Evolutionary conservation across 1,140 invertebrate genomes (phyloP).

Genomic region (Fopius arisanus): DNA sequence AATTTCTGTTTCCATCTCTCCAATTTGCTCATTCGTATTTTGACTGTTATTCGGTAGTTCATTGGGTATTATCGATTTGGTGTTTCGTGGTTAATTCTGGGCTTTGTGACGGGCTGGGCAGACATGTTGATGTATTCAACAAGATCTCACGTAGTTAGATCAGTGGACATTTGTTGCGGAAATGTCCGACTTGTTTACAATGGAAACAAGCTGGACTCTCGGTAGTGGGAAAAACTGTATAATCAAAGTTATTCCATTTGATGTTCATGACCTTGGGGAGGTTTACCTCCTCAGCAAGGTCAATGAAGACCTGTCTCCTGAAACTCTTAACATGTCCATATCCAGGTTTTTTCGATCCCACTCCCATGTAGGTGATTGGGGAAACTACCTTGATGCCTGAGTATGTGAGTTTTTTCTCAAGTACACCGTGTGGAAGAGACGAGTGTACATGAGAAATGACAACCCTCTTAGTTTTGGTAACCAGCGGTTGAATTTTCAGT

Average conservation of each 20-base stretch:
- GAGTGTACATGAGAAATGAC: too few species aligned
- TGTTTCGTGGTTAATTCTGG: too few species aligned
- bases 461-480: not conserved
- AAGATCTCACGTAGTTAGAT: not conserved
- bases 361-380: too few species aligned
- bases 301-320: constrained; percentile 13
- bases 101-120: too few species aligned
- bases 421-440: too few species aligned
- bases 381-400: too few species aligned
- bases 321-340: constrained; percentile 13
- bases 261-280: constrained; percentile 2
- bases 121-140: not conserved
- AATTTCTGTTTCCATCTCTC: too few species aligned
- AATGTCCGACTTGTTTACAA: constrained; percentile 16
- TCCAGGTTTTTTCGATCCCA: too few species aligned
- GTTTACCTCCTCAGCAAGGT: not conserved
- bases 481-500: not conserved
- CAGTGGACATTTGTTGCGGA: not conserved
- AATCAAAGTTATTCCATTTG: constrained; percentile 17
- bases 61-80: too few species aligned
- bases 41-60: too few species aligned
- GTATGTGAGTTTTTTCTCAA: too few species aligned
- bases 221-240: constrained; percentile 4
- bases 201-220: not conserved
- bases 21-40: too few species aligned